Evolutionary conservation across 1,140 invertebrate species (phyloP), one percentile per base, ranked within the genome.

Genomic region (Bombus superbus): DNA sequence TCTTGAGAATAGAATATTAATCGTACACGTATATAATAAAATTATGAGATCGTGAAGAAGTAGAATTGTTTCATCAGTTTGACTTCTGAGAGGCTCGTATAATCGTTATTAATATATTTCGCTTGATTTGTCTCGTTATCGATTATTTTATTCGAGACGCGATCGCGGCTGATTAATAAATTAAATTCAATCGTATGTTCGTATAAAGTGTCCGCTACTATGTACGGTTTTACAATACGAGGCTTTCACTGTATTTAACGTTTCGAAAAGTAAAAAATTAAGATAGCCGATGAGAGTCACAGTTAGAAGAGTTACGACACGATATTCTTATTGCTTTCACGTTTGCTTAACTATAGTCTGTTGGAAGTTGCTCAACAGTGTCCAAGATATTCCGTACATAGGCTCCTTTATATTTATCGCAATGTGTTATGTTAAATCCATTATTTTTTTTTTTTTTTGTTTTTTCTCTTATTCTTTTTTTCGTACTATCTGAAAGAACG

Each of bases 291-390:
- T 28, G 57, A 59, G 28, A 59, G 57, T 59, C 10, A 59, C 9
- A 59, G 32, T 22, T 38, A 68, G 32, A 64, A 28, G 11, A 28
- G 13, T 10, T 42, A 71, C 6, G 18, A 69, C 15, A 47, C 32
- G 5, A 22, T 80, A 69, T n/a, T 53, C 35, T 71, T 81, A 81
- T 81, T 71, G 78, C 44, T 81, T 28, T 71, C 79, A 73, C 44
- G 57, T 62, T 77, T 71, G 42, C 40, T 76, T 53, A 73, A 44
- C n/a, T 62, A 64, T 59, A 38, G n/a, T 38, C 10, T 3, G n/a
- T 28, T 44, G n/a, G 18, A 82, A n/a, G 18, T 35, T 15, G 38
- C 25, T 57, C n/a, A n/a, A 66, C 32, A 66, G 64, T 35, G 38
- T 82, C 57, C 69, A 57, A 74, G 40, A 40, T 82, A 47, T 74